A percentile compares a stretch with the other conserved stretches of the same genome.
phyloP scores from a whole-genome alignment of 2,888 invertebrate genomes.

The Plebejus argus region DNA sequence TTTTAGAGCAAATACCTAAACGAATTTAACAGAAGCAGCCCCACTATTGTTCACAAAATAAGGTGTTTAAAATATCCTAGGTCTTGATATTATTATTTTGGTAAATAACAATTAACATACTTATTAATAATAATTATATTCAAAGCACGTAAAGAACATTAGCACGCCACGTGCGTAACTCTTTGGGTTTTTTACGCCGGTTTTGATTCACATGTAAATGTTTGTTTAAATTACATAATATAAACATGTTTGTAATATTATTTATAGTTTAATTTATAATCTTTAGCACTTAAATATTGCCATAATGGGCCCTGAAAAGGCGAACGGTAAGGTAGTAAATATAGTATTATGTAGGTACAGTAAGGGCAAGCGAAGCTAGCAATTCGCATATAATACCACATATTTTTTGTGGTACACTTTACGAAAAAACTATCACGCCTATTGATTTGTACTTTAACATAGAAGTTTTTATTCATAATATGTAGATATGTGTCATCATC shows the following conservation, averaged over 20 bases:
- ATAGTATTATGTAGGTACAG: too few species aligned
- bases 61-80: not conserved
- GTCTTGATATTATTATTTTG: not conserved
- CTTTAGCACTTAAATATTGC: not conserved
- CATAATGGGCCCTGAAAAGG: not conserved
- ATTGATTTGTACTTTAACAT: too few species aligned
- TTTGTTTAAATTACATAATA: not conserved
- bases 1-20: too few species aligned
- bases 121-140: too few species aligned
- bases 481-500: too few species aligned
- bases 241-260: not conserved
- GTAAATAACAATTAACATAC: not conserved
- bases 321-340: too few species aligned
- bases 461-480: too few species aligned
- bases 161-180: constrained; percentile 12
- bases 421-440: too few species aligned
- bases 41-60: not conserved
- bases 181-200: not conserved
- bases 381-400: too few species aligned
- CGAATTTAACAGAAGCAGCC: not conserved
- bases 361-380: too few species aligned
- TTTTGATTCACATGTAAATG: not conserved
- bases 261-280: not conserved
- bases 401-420: too few species aligned
- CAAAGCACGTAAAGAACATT: not conserved